phyloP scores from a whole-genome alignment of 2,888 invertebrate genomes.

The Minunthozetes semirufus region DNA sequence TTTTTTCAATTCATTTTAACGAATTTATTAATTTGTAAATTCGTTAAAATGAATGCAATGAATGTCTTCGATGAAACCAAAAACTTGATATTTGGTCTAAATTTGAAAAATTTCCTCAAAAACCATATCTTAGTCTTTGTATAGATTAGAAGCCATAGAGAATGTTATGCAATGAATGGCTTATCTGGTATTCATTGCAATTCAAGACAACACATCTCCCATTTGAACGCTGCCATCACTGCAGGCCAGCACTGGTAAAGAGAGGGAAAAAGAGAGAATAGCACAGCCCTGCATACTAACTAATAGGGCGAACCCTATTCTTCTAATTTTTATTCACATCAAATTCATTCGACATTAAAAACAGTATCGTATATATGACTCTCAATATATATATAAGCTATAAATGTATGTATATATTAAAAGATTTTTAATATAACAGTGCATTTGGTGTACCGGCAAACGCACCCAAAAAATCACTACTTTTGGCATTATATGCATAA shows the following conservation, averaged over 20 bases:
- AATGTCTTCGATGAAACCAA: no score
- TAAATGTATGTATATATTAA: background rate
- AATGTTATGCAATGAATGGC: background rate
- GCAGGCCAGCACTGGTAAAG: background rate
- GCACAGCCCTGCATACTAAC: constrained; percentile 25
- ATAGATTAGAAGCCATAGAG: background rate
- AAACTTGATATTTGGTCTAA: no score
- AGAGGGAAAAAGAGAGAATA: background rate
- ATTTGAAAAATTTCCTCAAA: no score
- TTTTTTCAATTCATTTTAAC: background rate
- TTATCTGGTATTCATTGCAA: constrained; percentile 16
- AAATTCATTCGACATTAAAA: constrained; percentile 24
- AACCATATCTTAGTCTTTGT: background rate
- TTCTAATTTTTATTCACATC: constrained; percentile 30
- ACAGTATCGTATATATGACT: constrained; percentile 7
- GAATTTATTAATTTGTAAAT: background rate
- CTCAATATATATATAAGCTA: background rate
- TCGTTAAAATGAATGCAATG: background rate
- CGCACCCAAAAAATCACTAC: constrained; percentile 30
- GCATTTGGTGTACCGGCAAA: background rate
- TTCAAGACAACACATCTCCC: constrained; percentile 24
- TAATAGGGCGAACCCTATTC: constrained; percentile 30
- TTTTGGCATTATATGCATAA: constrained; percentile 1
- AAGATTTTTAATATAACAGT: background rate
- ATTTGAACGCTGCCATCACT: constrained; percentile 17